Evolutionary conservation across 2,888 invertebrate genomes (phyloP).

Genomic region (Lasioglossum lativentre): DNA sequence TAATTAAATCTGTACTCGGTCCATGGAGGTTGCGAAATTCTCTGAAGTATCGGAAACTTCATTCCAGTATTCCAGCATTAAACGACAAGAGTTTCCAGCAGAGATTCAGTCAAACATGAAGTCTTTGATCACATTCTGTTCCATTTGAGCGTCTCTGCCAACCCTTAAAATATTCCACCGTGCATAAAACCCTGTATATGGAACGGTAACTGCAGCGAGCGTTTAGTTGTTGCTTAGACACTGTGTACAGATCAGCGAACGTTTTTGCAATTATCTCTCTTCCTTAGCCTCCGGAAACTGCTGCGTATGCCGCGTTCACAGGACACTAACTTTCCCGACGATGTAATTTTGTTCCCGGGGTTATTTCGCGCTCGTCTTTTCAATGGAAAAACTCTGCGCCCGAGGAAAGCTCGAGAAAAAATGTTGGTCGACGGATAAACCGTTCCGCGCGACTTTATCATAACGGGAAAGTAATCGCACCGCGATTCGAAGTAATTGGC

Average conservation of each 20-base stretch:
- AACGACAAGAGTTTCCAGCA: neutral
- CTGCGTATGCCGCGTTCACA: constrained; percentile 42
- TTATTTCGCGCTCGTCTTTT: constrained; percentile 62
- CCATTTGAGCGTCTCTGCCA: neutral
- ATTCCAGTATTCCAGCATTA: neutral
- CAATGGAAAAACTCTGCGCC: constrained; percentile 31
- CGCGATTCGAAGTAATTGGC: neutral
- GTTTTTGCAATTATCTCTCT: constrained; percentile 60
- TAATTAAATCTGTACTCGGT: neutral
- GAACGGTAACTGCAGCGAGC: neutral
- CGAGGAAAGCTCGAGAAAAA: constrained; percentile 29
- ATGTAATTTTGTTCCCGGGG: constrained; percentile 60
- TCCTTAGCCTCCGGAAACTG: neutral
- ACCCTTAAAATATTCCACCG: neutral
- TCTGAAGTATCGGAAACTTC: neutral
- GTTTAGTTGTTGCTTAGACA: constrained; percentile 3
- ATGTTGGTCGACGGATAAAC: constrained; percentile 37
- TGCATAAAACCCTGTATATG: neutral
- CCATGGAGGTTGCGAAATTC: neutral
- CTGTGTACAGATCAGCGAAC: neutral
- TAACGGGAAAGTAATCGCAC: constrained; percentile 32
- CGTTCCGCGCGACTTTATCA: constrained; percentile 50
- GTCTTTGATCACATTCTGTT: neutral
- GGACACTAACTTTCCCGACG: constrained; percentile 57
- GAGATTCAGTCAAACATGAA: neutral